Base-by-base conservation (phyloP, 2,113 vertebrate genomes). In the Lampris megalopsis region DNA sequence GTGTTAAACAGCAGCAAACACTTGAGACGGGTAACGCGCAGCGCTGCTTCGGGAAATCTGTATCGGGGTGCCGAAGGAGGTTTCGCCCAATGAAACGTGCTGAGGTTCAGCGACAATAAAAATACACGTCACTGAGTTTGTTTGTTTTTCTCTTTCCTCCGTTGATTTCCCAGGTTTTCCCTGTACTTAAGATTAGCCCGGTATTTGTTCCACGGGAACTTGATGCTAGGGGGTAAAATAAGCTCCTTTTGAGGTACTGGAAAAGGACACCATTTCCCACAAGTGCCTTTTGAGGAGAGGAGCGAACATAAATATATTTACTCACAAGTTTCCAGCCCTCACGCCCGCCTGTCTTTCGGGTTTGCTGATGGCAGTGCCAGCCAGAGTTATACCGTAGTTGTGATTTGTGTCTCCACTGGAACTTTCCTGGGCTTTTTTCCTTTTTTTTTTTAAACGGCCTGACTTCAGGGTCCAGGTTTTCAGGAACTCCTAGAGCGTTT, bases 361-460 rank as follows among this genome's bases (percentile, higher is more conserved):
- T 79, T 79, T 62, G 48, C 59, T 63, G 63, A 68, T 35, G 24
- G 8, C 10, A 1, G 66, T 88, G 79, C 81, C 86, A 89, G 83
- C 64, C 61, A 75, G 5, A 9, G 65, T 86, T 88, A 79, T 60
- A 53, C 78, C 80, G 81, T 70, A 59, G 64, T 90, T 81, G 71
- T 86, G 87, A 82, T 91, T 88, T 83, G 68, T 54, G n/a, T 81
- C 82, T 89, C 69, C 74, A 50, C 77, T 93, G 92, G 92, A 94
- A 95, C 87, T 93, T 94, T 94, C 92, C 93, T 75, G 57, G 40
- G 52, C 58, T 82, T 24, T 24, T 24, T 24, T 24, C 0, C 24
- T 24, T 24, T 24, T 24, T 0, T 0, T 24, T 71, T 88, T 67
- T 65, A 45, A 85, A 59, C 53, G 59, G 68, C 61, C 65, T 68